phyloP scores from a whole-genome alignment of 1,140 invertebrate species.

The Sminthurides bifidus region DNA sequence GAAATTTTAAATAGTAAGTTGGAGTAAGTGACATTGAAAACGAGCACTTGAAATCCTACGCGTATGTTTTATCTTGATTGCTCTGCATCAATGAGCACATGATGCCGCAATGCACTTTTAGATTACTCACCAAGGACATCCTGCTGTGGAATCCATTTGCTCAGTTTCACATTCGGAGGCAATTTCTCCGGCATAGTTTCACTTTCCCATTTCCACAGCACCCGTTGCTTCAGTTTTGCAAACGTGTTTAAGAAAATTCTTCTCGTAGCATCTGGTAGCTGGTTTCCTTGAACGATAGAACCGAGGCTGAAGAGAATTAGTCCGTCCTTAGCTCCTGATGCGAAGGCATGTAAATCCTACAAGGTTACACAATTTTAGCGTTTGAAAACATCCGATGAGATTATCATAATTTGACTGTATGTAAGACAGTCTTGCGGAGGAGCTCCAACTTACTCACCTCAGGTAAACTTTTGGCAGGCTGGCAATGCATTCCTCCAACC shows the following conservation, averaged over 20 bases:
- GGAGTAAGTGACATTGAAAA: too few relatives aligned
- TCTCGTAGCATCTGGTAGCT: slow-evolving; percentile 38
- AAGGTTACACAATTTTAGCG: too few relatives aligned
- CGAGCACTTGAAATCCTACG: neutral
- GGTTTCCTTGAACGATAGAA: slow-evolving; percentile 43
- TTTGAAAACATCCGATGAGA: too few relatives aligned
- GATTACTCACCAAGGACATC: slow-evolving; percentile 47
- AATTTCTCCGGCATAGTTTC: slow-evolving; percentile 25
- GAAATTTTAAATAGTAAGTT: too few relatives aligned
- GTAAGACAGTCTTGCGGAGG: neutral
- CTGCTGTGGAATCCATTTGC: slow-evolving; percentile 67
- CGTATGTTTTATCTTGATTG: neutral
- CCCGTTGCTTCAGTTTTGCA: slow-evolving; percentile 31
- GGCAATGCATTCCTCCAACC: slow-evolving; percentile 41
- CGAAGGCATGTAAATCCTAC: slow-evolving; percentile 22
- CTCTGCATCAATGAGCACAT: neutral
- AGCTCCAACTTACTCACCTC: slow-evolving; percentile 6
- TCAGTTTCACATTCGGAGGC: slow-evolving; percentile 56
- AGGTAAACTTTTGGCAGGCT: slow-evolving; percentile 3
- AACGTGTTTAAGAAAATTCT: slow-evolving; percentile 35
- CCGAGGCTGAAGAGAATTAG: slow-evolving; percentile 50
- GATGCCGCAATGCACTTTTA: neutral
- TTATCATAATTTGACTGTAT: neutral
- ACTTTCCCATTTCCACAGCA: slow-evolving; percentile 37
- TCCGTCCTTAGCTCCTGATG: slow-evolving; percentile 40